Evolutionary conservation across 2,888 invertebrate species (phyloP), one percentile per base, ranked within the genome.

Genomic region (Laothoe populi): DNA sequence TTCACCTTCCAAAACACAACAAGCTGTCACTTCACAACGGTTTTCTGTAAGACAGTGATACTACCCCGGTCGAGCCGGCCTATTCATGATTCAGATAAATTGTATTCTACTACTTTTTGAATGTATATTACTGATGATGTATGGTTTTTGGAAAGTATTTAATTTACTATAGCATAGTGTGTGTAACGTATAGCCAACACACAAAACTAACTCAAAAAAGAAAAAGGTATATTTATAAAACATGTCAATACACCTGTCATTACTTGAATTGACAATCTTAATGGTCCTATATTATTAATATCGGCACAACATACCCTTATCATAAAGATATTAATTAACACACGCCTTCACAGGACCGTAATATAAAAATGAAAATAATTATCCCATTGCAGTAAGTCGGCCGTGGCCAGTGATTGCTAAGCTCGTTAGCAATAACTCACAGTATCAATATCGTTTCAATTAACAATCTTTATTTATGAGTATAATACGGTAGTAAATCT

Each of bases 401-500:
- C 13, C 11, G 38, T 10, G 1, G 46, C 42, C 4, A 16, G 35
- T 48, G 13, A 57, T 57, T 57, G 26, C 57, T 65, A 61, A 64
- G 60, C 59, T 65, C 67, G 59, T 67, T 64, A 63, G 58, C 61
- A 60, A 53, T 46, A 60, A 53, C 58, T 59, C 59, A 59, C 46
- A 53, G 63, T 63, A 65, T 63, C 63, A 65, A 65, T 64, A 64
- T 38, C 31, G 61, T 71, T 70, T 68, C 67, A 71, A 70, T 70
- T 70, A 70, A 70, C 63, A 65, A 70, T 66, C 68, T 65, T 69
- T 72, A 72, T 71, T 71, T 70, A 70, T 72, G 67, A 67, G 65
- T 60, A 53, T 62, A 68, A 73, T 71, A 67, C 73, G 69, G 77
- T 73, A 72, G 77, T 78, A 79, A 78, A 81, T 78, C 77, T 78